Conservation (phyloP, 2,113 vertebrate genomes). For the Strix aluco region DNA sequence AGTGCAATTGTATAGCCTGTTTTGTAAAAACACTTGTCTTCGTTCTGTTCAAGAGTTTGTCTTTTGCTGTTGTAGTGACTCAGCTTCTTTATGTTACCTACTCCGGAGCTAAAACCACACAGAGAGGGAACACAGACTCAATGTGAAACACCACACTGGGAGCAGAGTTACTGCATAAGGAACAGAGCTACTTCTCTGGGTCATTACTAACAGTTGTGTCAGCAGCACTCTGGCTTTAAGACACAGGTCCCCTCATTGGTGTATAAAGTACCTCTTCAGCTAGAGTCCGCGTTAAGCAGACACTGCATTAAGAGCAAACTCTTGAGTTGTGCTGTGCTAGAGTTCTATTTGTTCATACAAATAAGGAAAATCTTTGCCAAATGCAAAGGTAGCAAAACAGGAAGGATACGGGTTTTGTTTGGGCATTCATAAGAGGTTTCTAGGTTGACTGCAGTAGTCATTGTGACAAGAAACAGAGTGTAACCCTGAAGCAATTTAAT, state of each 20-base stretch:
- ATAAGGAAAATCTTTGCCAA: neutral
- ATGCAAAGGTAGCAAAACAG: neutral
- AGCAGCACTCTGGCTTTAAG: neutral
- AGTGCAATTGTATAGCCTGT: neutral
- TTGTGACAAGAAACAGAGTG: neutral
- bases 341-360: neutral
- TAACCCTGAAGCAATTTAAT: neutral
- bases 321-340: neutral
- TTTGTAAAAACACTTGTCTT: neutral
- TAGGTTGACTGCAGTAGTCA: neutral
- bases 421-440: neutral
- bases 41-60: neutral
- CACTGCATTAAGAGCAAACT: neutral
- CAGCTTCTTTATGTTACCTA: neutral
- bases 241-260: neutral
- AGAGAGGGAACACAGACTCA: neutral
- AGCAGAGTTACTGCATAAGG: neutral
- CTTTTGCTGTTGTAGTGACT: neutral
- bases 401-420: neutral
- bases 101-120: neutral
- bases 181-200: neutral
- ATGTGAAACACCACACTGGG: accelerated
- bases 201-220: neutral
- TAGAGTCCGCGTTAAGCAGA: neutral
- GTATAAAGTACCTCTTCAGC: neutral